These are phyloP conservation scores for Chirona hameri DNA, from an alignment of 2,888 invertebrate genomes.

Conservation along the genomic window DNA sequence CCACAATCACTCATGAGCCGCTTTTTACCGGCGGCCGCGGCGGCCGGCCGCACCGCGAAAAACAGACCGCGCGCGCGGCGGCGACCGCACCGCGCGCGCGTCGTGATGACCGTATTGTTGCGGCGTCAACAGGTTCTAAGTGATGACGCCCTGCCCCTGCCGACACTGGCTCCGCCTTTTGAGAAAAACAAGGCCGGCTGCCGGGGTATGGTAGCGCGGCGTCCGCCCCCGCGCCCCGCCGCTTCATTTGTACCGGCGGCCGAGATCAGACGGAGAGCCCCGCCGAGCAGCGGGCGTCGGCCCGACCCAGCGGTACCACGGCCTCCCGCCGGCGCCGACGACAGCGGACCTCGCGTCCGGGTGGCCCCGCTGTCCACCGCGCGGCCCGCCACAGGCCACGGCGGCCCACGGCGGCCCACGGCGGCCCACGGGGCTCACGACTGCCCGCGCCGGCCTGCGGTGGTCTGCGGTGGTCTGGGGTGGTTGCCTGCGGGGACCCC, in stretches of 20 bases:
- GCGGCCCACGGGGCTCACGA: not conserved
- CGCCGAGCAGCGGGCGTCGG: not conserved
- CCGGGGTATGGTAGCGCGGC: not conserved
- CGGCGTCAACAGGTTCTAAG: constrained; percentile 13
- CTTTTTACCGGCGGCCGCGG: constrained; percentile 9
- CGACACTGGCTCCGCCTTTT: constrained; percentile 10
- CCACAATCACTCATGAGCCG: constrained; percentile 28
- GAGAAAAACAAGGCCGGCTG: constrained; percentile 10
- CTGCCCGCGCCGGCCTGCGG: not conserved
- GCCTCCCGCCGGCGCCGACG: not conserved
- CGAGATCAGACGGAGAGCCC: not conserved
- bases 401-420: too few species aligned
- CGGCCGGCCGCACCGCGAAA: not conserved
- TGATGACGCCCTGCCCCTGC: not conserved
- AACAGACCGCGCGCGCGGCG: not conserved
- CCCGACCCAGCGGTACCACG: not conserved
- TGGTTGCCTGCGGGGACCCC: not conserved
- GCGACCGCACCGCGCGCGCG: not conserved
- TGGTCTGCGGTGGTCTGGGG: too few species aligned
- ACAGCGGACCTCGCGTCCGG: not conserved
- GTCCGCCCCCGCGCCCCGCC: not conserved
- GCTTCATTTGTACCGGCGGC: not conserved
- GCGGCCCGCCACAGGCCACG: too few species aligned
- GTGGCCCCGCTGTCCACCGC: too few species aligned
- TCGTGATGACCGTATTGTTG: constrained; percentile 13